Base-by-base conservation (phyloP, 2,888 invertebrate species). In the Eilema sororculum region DNA sequence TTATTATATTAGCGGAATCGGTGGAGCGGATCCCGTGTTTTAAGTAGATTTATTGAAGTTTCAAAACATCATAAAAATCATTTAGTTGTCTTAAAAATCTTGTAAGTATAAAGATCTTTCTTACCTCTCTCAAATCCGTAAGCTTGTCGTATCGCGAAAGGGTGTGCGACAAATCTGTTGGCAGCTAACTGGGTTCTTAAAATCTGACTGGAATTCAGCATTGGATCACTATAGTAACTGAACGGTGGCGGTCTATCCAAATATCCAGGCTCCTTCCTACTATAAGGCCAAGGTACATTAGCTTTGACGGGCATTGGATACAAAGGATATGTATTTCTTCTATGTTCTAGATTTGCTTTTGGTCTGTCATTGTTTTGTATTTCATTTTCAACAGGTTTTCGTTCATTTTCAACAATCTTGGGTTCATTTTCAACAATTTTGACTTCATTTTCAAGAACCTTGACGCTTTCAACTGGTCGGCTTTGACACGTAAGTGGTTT, bases 121-220 rank as follows among this genome's bases (percentile, higher is more conserved):
- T 57, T 75, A 95, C 95, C 93, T 92, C 93, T 90, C 70, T 94
- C 93, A 74, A 89, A 91, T 79, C 91, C 92, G 70, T 91, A 94
- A 12, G 91, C 82, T 71, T 92, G 93, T 75, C 92, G 86, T 78
- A 93, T 81, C 62, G 90, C 82, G 57, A 88, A 90, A 0, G 93
- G 88, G 69, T 90, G 90, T 0, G 91, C 67, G 24, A 88, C 79
- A 69, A 86, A 91, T 87, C 92, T 90, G 68, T 90, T 93, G 0
- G 89, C 88, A 6, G 90, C 90, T 20, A 94, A 82, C 62, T 94
- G 94, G 73, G 73, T 92, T 46, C 93, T 86, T 52, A 95, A 79
- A 67, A 93, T 85, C 56, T 92, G 90, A 28, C 91, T 92, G 20
- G 89, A 82, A 67, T 91, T 91, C 62, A 94, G 68, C 82, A 92